phyloP scores from a whole-genome alignment of 2,113 vertebrate species.

The Nesoenas mayeri region DNA sequence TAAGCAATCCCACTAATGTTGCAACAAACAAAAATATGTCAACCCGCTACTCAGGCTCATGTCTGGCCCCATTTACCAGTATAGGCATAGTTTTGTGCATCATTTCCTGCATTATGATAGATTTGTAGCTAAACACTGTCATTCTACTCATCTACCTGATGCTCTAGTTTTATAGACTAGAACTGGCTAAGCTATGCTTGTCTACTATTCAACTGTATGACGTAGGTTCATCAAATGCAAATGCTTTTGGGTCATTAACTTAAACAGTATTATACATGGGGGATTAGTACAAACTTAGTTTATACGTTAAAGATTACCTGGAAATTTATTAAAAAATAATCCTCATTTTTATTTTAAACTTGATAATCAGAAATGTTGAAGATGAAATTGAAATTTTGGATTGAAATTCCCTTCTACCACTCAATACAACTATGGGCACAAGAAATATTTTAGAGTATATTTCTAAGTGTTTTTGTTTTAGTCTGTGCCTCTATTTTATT shows the following conservation, averaged over 20 bases:
- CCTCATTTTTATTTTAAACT: not conserved
- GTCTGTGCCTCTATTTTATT: not conserved
- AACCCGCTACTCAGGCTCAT: not conserved
- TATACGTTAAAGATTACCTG: not conserved
- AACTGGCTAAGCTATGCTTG: not conserved
- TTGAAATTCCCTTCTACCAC: not conserved
- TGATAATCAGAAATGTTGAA: not conserved
- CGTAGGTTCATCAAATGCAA: not conserved
- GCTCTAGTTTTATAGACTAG: not conserved
- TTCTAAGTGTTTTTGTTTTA: not conserved
- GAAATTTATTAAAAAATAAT: not conserved
- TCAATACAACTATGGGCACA: not conserved
- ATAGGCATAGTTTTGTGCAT: not conserved
- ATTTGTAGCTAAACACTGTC: not conserved
- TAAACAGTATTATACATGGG: not conserved
- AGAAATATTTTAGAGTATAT: not conserved
- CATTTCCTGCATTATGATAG: not conserved
- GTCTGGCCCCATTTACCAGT: not conserved
- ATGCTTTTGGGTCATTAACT: not conserved
- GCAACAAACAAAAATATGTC: not conserved
- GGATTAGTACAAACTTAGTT: not conserved
- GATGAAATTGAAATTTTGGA: not conserved
- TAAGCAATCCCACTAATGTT: not conserved
- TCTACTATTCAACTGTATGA: not conserved
- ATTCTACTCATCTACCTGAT: not conserved